These are phyloP conservation scores for Drosophila yooni DNA, from an alignment of 2,888 invertebrate species.

Conservation along the genomic window DNA sequence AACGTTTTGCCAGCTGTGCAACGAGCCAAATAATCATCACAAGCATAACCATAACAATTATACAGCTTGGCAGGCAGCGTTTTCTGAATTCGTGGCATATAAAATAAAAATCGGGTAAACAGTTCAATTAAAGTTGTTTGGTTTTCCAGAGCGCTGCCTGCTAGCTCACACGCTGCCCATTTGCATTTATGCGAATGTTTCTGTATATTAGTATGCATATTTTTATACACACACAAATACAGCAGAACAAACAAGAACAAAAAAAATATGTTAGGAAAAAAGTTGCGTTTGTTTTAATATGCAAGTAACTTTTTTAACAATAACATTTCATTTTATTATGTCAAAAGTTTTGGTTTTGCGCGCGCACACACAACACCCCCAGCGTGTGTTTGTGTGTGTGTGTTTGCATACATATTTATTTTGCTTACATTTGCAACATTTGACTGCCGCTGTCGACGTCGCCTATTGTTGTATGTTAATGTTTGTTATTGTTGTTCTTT, in stretches of 20 bases:
- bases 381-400: slow-evolving; percentile 13
- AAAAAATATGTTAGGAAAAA: slow-evolving; percentile 42
- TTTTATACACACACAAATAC: slow-evolving; percentile 47
- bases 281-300: slow-evolving; percentile 79
- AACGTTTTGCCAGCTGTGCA: slow-evolving; percentile 74
- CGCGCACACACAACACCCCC: slow-evolving; percentile 28
- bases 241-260: slow-evolving; percentile 32
- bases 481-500: slow-evolving; percentile 80
- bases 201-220: slow-evolving; percentile 43
- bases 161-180: slow-evolving; percentile 72
- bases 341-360: slow-evolving; percentile 79
- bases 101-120: slow-evolving; percentile 80
- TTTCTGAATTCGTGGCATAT: slow-evolving; percentile 50
- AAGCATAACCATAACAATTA: slow-evolving; percentile 83
- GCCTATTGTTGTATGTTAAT: slow-evolving; percentile 77
- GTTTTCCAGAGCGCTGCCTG: slow-evolving; percentile 60
- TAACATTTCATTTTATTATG: slow-evolving; percentile 81
- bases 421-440: slow-evolving; percentile 79
- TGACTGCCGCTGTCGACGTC: slow-evolving; percentile 67
- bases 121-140: slow-evolving; percentile 82
- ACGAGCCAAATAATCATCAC: slow-evolving; percentile 82
- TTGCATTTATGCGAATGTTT: slow-evolving; percentile 70
- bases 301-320: slow-evolving; percentile 80
- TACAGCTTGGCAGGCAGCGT: slow-evolving; percentile 55
- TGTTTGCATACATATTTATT: slow-evolving; percentile 60